Conservation (phyloP, 2,888 invertebrate species). For the Pyralis farinalis region DNA sequence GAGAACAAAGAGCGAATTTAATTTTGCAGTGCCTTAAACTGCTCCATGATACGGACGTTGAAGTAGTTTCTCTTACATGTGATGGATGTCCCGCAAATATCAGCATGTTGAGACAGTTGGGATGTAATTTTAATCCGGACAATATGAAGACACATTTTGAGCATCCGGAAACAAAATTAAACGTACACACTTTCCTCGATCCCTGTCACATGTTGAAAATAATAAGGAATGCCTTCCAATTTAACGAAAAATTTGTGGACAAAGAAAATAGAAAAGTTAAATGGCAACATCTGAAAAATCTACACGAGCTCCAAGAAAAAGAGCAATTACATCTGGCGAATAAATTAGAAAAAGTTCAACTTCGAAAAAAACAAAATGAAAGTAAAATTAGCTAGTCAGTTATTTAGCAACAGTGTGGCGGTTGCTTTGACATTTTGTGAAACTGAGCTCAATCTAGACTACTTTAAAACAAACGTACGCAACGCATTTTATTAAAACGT, state of each 20-base stretch:
- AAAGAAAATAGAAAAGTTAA: conserved; percentile 1
- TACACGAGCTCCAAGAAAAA: conserved; percentile 4
- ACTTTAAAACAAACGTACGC: not conserved
- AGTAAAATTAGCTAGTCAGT: conserved; percentile 9
- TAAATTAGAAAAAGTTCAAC: conserved; percentile 1
- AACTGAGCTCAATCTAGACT: not conserved
- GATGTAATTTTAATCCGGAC: conserved; percentile 9
- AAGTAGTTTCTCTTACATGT: conserved; percentile 16
- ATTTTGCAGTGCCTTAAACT: conserved; percentile 12
- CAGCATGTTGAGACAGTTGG: conserved; percentile 11
- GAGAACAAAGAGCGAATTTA: conserved; percentile 15
- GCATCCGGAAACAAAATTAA: conserved; percentile 4
- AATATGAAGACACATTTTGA: conserved; percentile 5
- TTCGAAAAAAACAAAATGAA: conserved; percentile 11
- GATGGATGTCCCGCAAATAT: conserved; percentile 15
- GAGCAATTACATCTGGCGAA: conserved; percentile 9
- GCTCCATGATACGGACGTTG: conserved; percentile 10
- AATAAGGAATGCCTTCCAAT: conserved; percentile 14
- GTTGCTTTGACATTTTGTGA: conserved; percentile 7
- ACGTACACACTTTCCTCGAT: conserved; percentile 7
- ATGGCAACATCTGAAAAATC: conserved; percentile 4
- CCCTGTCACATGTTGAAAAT: conserved; percentile 17
- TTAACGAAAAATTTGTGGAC: not conserved
- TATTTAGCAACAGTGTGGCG: conserved; percentile 11
- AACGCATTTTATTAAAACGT: conserved; percentile 2